Conservation (phyloP, 2,888 invertebrate species). For the Papilio gigon region DNA sequence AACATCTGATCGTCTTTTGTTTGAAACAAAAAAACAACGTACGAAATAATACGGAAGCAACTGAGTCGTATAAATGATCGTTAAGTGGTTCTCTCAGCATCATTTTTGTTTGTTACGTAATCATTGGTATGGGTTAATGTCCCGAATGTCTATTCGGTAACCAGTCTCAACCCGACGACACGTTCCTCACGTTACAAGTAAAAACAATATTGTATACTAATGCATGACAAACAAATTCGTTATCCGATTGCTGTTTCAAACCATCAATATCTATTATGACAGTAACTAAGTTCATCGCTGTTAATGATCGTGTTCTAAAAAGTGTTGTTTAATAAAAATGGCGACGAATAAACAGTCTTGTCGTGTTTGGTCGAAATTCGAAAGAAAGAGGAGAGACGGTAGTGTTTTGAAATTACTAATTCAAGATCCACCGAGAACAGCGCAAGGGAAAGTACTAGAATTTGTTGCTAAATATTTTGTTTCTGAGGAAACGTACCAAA, state of each 20-base stretch:
- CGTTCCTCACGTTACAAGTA: background rate
- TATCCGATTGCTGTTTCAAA: background rate
- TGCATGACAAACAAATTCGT: background rate
- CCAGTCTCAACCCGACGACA: background rate
- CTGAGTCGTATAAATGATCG: too few species aligned
- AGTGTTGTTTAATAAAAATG: slow-evolving; percentile 13
- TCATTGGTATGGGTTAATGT: background rate
- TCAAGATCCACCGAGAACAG: slow-evolving; percentile 41
- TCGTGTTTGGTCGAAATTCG: slow-evolving; percentile 45
- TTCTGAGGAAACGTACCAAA: slow-evolving; percentile 43
- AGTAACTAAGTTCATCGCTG: too few species aligned
- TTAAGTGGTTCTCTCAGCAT: background rate
- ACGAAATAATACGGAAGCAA: too few species aligned
- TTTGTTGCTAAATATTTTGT: slow-evolving; percentile 42
- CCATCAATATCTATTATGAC: too few species aligned
- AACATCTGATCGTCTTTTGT: too few species aligned
- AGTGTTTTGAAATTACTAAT: slow-evolving; percentile 44
- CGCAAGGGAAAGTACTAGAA: slow-evolving; percentile 38
- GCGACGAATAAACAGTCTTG: slow-evolving; percentile 10
- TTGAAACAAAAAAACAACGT: too few species aligned
- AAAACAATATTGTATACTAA: too few species aligned
- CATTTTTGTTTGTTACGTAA: background rate
- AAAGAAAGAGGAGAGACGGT: slow-evolving; percentile 43
- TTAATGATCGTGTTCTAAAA: background rate
- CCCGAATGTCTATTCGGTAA: background rate